These are phyloP conservation scores for Pheucticus melanocephalus DNA, from an alignment of 2,113 vertebrate species.

Conservation along the genomic window DNA sequence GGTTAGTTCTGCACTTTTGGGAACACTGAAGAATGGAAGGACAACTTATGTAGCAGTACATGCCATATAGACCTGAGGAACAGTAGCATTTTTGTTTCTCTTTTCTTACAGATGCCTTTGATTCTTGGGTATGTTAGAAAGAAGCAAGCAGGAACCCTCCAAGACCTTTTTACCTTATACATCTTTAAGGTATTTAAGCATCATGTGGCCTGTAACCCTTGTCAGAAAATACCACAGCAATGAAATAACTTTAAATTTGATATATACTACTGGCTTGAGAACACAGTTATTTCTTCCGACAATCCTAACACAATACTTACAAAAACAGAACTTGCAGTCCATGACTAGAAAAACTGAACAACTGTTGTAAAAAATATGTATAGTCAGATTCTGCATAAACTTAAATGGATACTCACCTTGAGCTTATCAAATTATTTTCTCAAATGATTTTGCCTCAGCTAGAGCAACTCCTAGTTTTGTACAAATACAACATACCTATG, in stretches of 20 bases:
- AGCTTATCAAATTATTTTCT: background rate
- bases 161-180: background rate
- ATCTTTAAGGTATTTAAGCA: background rate
- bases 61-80: background rate
- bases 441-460: background rate
- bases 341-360: background rate
- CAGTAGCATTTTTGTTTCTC: background rate
- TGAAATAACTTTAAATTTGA: background rate
- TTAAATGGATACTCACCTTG: background rate
- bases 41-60: background rate
- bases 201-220: background rate
- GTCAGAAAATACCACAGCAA: background rate
- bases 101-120: background rate
- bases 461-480: background rate
- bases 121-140: background rate
- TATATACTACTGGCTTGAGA: background rate
- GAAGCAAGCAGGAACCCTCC: background rate
- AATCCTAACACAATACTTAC: background rate
- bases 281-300: background rate
- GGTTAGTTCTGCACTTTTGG: background rate
- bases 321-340: background rate
- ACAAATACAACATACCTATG: conserved; percentile 66
- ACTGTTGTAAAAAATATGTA: background rate
- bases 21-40: background rate
- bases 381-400: background rate